Evolutionary conservation across 2,888 invertebrate species (phyloP).

Genomic region (Ormyrus nitidulus): DNA sequence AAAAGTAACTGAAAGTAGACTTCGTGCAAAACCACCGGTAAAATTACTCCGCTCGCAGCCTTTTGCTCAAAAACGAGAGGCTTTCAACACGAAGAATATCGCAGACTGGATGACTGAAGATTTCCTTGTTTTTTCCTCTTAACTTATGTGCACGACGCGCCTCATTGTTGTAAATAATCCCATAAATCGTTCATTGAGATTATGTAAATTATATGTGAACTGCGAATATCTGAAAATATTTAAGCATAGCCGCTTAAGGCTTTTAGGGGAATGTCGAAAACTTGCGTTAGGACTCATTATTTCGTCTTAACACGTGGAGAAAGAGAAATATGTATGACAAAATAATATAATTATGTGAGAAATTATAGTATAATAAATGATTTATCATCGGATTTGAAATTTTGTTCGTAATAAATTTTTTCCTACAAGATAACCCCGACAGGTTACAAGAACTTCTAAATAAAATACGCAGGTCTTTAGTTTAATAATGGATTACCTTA

Average conservation of each 20-base stretch:
- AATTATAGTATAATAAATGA: too few species aligned
- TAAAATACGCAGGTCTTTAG: too few species aligned
- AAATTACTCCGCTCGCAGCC: constrained; percentile 28
- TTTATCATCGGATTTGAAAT: too few species aligned
- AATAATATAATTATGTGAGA: neutral
- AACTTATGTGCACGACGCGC: constrained; percentile 61
- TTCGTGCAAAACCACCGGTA: constrained; percentile 40
- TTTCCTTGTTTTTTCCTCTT: constrained; percentile 49
- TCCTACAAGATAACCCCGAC: too few species aligned
- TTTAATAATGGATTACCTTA: too few species aligned
- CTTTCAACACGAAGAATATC: constrained; percentile 33
- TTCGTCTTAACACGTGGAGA: neutral
- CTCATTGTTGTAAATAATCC: constrained; percentile 67
- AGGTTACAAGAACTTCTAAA: too few species aligned
- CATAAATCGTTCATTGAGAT: constrained; percentile 60
- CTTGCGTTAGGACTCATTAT: neutral
- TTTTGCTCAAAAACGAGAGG: constrained; percentile 1
- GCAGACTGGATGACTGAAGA: constrained; percentile 46
- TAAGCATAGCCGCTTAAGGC: constrained; percentile 30
- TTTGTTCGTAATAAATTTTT: too few species aligned
- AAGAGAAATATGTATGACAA: neutral
- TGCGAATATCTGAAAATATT: constrained; percentile 45
- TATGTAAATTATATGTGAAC: constrained; percentile 60
- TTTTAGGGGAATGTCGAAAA: constrained; percentile 39
- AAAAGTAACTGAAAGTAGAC: constrained; percentile 39